Base-by-base conservation (phyloP, 2,888 invertebrate species). In the Dermolepida albohirtum region DNA sequence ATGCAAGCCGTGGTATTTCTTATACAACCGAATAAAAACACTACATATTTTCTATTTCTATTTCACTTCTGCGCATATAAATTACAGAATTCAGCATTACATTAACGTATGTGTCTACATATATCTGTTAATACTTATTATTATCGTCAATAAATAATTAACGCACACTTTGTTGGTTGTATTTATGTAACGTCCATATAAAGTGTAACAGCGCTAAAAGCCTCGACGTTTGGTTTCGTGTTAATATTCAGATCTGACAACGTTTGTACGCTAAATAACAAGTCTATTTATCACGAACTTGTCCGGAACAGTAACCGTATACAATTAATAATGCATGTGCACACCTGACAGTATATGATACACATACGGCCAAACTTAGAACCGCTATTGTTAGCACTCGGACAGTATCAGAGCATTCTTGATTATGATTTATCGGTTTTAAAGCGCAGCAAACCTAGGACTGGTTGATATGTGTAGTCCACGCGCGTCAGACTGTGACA, bases 281-380 rank as follows among this genome's bases (percentile, higher is more conserved):
- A 69, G 64, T 70, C 69, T 66, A 72, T 72, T 72, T 71, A 72
- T 71, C 72, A 71, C 67, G 59, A 57, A 62, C 43, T 59, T 69
- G 72, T 72, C 70, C 57, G 43, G 69, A 69, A 67, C 66, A 62
- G 65, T 67, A 69, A 64, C 67, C 67, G 65, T 68, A 63, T 44
- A 66, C 67, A 70, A 72, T 72, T 72, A 72, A 71, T 72, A 71
- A 69, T 63, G 54, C 65, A 63, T 68, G 67, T 66, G 70, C 70
- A 55, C 66, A 69, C 67, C 67, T 70, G 72, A 72, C 72, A 71
- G 64, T 54, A 67, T 72, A 72, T 70, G 62, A 69, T 50, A 55
- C 59, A 69, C 69, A 67, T 34, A 34, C 62, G 55, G 40, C 68
- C 68, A 66, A 71, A 68, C 50, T 66, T 68, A 70, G 68, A 70